A percentile compares a stretch with the other conserved stretches of the same genome.
Conservation (phyloP, 1,140 invertebrate genomes). For the Anagrus nilaparvatae region DNA sequence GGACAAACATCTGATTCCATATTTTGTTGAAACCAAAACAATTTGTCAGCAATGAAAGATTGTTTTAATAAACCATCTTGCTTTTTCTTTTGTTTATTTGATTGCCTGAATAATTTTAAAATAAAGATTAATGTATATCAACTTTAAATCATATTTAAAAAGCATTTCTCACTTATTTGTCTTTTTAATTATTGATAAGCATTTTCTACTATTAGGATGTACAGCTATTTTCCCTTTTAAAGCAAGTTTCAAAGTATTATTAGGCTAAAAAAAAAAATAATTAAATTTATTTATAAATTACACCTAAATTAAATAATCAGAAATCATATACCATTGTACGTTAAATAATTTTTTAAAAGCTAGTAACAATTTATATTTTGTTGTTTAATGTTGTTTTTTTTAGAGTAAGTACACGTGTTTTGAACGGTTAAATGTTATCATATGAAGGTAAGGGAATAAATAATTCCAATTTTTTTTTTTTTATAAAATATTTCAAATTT, state of each 20-base stretch:
- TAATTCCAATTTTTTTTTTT: no score
- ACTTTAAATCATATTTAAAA: slow-evolving; percentile 10
- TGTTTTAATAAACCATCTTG: slow-evolving; percentile 54
- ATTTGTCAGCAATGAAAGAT: slow-evolving; percentile 59
- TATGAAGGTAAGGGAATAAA: no score
- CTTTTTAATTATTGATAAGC: slow-evolving; percentile 55
- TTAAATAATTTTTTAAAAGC: no score
- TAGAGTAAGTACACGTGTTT: no score
- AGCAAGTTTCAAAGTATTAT: slow-evolving; percentile 35
- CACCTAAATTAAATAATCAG: no score
- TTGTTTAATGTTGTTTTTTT: no score
- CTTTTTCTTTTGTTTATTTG: slow-evolving; percentile 52
- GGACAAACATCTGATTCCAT: slow-evolving; percentile 43
- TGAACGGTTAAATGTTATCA: no score
- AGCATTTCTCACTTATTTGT: slow-evolving; percentile 43
- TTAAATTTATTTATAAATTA: no score
- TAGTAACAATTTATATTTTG: no score
- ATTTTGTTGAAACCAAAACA: slow-evolving; percentile 57
- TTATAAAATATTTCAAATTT: no score
- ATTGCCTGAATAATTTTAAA: slow-evolving; percentile 7
- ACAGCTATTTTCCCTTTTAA: slow-evolving; percentile 47
- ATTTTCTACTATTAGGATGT: slow-evolving; percentile 71
- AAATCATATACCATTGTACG: no score
- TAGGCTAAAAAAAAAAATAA: slow-evolving; percentile 18
- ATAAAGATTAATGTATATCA: slow-evolving; percentile 4